Conservation (phyloP, 2,888 invertebrate species). For the Rhagonycha fulva region DNA sequence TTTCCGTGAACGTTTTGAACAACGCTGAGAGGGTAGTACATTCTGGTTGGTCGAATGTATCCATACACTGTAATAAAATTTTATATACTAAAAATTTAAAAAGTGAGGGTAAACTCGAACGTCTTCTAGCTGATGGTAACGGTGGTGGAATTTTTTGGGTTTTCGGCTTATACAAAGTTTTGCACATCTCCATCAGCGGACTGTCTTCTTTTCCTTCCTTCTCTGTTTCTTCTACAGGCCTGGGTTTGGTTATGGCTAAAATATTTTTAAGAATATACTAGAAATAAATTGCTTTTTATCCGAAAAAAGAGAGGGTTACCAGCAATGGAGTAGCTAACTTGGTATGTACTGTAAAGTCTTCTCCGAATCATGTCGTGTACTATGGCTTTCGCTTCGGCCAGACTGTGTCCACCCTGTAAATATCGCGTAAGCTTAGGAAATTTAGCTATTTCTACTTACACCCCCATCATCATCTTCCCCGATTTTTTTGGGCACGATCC, state of each 20-base stretch:
- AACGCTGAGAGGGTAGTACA: slow-evolving; percentile 16
- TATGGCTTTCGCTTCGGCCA: slow-evolving; percentile 6
- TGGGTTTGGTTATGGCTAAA: background rate
- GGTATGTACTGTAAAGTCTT: slow-evolving; percentile 25
- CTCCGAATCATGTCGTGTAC: slow-evolving; percentile 23
- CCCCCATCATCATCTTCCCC: slow-evolving; percentile 18
- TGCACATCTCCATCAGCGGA: slow-evolving; percentile 1
- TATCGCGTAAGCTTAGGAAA: background rate
- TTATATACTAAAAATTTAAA: background rate
- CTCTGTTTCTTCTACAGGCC: background rate
- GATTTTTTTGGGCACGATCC: slow-evolving; percentile 14
- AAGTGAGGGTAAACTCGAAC: background rate
- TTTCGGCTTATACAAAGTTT: slow-evolving; percentile 15
- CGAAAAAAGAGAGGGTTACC: slow-evolving; percentile 5
- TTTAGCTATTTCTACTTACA: background rate
- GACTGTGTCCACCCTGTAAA: slow-evolving; percentile 5
- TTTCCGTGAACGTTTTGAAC: slow-evolving; percentile 7
- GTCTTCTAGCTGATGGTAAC: slow-evolving; percentile 24
- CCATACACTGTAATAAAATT: slow-evolving; percentile 17
- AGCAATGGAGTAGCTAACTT: slow-evolving; percentile 23
- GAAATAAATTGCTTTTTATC: background rate
- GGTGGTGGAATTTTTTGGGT: slow-evolving; percentile 30
- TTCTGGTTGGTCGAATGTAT: slow-evolving; percentile 15
- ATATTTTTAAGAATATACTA: background rate
- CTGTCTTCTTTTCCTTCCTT: background rate